phyloP scores from a whole-genome alignment of 1,140 invertebrate species.

The Drosophila ficusphila region DNA sequence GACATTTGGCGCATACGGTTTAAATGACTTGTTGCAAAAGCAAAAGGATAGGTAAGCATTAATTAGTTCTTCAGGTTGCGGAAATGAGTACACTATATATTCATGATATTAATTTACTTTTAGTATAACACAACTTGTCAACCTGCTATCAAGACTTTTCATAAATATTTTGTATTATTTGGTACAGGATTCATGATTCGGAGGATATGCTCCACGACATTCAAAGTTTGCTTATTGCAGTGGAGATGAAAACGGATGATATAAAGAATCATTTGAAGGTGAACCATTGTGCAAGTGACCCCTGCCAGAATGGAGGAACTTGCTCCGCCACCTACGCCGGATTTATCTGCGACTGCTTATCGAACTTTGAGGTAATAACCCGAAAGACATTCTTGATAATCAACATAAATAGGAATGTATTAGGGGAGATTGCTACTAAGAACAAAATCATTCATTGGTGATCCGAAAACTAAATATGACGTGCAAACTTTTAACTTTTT shows the following conservation, averaged over 20 bases:
- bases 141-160: too few species aligned
- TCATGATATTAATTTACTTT: too few species aligned
- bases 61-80: too few species aligned
- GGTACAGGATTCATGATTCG: constrained; percentile 42
- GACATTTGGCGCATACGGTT: constrained; percentile 45
- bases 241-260: constrained; percentile 50
- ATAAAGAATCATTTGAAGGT: constrained; percentile 50
- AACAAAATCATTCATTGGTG: too few species aligned
- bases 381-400: constrained; percentile 40
- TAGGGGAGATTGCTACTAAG: constrained; percentile 33
- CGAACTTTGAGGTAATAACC: constrained; percentile 94
- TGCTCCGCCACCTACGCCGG: constrained; percentile 90
- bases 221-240: constrained; percentile 41
- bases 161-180: too few species aligned
- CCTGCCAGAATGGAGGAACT: constrained; percentile 93
- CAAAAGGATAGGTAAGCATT: constrained; percentile 63
- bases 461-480: too few species aligned
- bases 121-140: too few species aligned
- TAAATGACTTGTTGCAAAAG: constrained; percentile 27
- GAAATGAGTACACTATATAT: too few species aligned
- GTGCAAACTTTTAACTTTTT: too few species aligned
- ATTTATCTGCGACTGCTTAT: constrained; percentile 91
- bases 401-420: constrained; percentile 32
- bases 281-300: constrained; percentile 89
- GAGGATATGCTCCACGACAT: too few species aligned